Base-by-base conservation (phyloP, 2,888 invertebrate species). In the Physocephala rufipes region DNA sequence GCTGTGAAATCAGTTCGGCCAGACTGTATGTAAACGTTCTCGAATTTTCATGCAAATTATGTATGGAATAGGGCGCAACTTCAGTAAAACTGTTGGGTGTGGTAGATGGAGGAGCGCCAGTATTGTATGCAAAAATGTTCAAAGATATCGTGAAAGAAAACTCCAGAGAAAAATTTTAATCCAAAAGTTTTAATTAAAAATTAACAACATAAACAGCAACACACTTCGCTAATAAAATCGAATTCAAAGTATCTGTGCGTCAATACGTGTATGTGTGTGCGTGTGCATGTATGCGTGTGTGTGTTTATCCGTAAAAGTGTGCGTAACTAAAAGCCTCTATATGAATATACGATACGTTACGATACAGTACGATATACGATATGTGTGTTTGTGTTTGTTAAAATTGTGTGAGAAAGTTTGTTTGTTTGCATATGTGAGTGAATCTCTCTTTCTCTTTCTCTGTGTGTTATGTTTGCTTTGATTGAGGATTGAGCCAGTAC, bases 91-190 rank as follows among this genome's bases (percentile, higher is more conserved):
- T 61, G 16, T 2, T 65, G 51, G 47, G 47, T 7, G 59, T 58
- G 45, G 12, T 45, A n/a, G n/a, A n/a, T n/a, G n/a, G n/a, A n/a
- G n/a, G 75, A 74, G 74, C 74, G 74, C 74, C 76, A 77, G 73
- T 53, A 74, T 74, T 76, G 78, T 75, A 74, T 77, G 75, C 73
- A 78, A 79, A 76, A 76, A 68, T 74, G 76, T n/a, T n/a, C n/a
- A n/a, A 21, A 58, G 15, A 26, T 26, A 55, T 58, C 28, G n/a
- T 58, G 9, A 21, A 53, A 53, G 19, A n/a, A 53, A 53, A 53
- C 21, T 53, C 36, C 53, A 21, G 24, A 19, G 53, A 2, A 53
- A 53, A 64, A 26, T 43, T 49, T 43, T 51, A 30, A 45, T 45
- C 55, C 15, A 4, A 66, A 28, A 28, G 19, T 55, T 36, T 30